Percentiles rank a stretch among this genome's conserved stretches.
Conservation (phyloP, 30 jellyfish, hydroid and myxozoan genomes). For the Nemopilema nomurai region DNA sequence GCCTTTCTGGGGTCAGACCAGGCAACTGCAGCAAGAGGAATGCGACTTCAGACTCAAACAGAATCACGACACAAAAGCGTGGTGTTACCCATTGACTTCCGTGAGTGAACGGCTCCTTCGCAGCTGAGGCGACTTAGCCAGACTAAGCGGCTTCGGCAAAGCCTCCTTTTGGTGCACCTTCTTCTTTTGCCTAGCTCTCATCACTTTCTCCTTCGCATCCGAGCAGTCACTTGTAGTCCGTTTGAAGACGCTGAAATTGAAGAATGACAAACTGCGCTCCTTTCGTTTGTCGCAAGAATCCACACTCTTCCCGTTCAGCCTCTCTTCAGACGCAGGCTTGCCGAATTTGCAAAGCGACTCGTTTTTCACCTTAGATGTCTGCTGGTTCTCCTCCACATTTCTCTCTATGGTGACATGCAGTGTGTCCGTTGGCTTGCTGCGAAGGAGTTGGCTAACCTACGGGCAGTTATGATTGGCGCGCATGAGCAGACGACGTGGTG, state of each 20-base stretch:
- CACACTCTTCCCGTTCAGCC: neutral
- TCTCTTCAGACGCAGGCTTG: constrained; percentile 11
- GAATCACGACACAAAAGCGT: neutral
- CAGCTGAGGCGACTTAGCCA: neutral
- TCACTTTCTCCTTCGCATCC: constrained; percentile 33
- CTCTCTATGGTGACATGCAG: constrained; percentile 69
- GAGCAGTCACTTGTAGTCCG: constrained; percentile 77
- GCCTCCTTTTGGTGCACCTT: constrained; percentile 17
- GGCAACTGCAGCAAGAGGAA: too few species aligned
- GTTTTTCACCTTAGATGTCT: neutral
- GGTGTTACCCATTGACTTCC: constrained; percentile 26
- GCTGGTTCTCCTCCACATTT: constrained; percentile 10
- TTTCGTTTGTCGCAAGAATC: neutral
- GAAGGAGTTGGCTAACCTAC: constrained; percentile 59
- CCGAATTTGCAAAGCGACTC: constrained; percentile 8
- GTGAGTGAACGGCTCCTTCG: constrained; percentile 54
- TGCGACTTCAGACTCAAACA: neutral
- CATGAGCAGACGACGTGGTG: too few species aligned
- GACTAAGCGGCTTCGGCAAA: constrained; percentile 5
- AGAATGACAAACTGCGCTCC: constrained; percentile 72
- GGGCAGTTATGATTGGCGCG: neutral
- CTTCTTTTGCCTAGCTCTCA: constrained; percentile 46
- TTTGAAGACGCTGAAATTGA: constrained; percentile 82
- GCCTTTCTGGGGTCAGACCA: neutral
- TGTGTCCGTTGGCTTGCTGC: constrained; percentile 52